A percentile compares a stretch with the other conserved stretches of the same genome.
Evolutionary conservation across 2,797 vertebrate species (phyloP).

Genomic region (Myotis myotis): DNA sequence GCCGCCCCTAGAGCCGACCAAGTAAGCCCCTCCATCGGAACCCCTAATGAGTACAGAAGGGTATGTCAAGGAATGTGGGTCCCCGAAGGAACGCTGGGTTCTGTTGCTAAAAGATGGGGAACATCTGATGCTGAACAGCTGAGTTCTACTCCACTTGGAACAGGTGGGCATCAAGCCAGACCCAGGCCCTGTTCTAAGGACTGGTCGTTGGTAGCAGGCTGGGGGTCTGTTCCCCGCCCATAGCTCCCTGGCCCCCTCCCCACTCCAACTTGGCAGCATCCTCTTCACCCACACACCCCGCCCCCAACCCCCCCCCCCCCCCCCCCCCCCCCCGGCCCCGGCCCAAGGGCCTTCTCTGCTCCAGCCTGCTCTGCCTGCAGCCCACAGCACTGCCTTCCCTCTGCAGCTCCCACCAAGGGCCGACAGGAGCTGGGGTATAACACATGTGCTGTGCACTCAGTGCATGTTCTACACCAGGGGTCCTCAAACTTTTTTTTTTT

Average conservation of each 20-base stretch:
- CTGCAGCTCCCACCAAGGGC: background rate
- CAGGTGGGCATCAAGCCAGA: background rate
- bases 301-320: too few species aligned
- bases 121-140: background rate
- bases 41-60: background rate
- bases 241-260: background rate
- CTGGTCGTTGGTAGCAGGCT: background rate
- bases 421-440: background rate
- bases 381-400: background rate
- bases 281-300: background rate
- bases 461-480: background rate
- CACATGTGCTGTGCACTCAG: rapidly evolving
- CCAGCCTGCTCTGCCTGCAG: background rate
- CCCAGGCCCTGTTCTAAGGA: background rate
- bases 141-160: background rate
- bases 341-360: background rate
- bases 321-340: rapidly evolving
- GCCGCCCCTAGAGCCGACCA: background rate
- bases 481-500: too few species aligned
- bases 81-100: background rate
- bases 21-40: background rate
- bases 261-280: background rate
- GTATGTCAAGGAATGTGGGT: background rate
- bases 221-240: background rate
- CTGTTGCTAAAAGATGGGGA: background rate